These are phyloP conservation scores for Molothrus ater DNA, from an alignment of 2,797 vertebrate species.

Conservation along the genomic window DNA sequence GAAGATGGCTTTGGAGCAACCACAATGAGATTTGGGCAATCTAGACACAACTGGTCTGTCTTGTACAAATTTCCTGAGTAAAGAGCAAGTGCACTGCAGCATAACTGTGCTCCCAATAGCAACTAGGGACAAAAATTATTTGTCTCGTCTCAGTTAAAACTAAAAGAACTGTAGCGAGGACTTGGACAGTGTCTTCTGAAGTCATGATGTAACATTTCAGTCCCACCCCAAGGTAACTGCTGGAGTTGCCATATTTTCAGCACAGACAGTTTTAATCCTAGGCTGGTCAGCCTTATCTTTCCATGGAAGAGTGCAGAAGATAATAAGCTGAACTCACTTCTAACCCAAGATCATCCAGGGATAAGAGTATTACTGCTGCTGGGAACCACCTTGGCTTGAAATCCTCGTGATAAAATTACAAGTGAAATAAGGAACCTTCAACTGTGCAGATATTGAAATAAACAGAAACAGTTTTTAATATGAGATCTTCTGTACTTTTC, in stretches of 20 bases:
- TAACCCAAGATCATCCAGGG: neutral
- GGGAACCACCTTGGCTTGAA: neutral
- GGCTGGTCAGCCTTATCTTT: neutral
- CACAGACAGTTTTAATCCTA: neutral
- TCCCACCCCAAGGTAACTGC: neutral
- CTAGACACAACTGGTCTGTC: neutral
- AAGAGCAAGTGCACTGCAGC: neutral
- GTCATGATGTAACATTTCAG: neutral
- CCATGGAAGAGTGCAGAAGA: neutral
- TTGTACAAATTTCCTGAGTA: neutral
- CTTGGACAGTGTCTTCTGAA: neutral
- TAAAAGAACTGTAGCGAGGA: neutral
- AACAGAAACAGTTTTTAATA: conserved; percentile 13
- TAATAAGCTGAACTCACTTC: neutral
- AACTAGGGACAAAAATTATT: neutral
- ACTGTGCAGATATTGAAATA: neutral
- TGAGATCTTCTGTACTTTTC: neutral
- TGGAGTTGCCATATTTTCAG: neutral
- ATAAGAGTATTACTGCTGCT: neutral
- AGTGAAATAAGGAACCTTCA: neutral
- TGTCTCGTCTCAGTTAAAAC: neutral
- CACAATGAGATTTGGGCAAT: neutral
- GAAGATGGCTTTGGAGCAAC: neutral
- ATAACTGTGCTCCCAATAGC: neutral
- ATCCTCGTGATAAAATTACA: conserved; percentile 35